Evolutionary conservation across 2,797 vertebrate genomes (phyloP), one percentile per base, ranked within the genome.

Genomic region (Craterocephalus amniculus): DNA sequence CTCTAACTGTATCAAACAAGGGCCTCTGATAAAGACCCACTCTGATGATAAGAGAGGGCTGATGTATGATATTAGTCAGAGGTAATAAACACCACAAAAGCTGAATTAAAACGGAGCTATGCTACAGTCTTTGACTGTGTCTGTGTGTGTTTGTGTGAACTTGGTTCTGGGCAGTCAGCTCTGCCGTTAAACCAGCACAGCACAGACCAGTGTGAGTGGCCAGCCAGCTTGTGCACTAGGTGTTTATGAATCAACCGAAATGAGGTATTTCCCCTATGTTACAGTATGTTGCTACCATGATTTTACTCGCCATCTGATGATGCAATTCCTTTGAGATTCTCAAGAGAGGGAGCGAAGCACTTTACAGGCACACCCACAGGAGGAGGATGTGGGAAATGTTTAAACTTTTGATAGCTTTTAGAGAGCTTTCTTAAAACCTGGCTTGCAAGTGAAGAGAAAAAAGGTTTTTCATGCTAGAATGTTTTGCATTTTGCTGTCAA

Each of bases 1-100:
- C 91, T 92, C 87, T 84, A 89, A 92, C 91, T 92, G 90, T 86
- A 91, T 92, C 89, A 92, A 93, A 92, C 91, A 90, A 93, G 93
- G 89, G 87, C 86, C 90, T 88, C 79, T 84, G 88, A 92, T 88
- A 91, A 91, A 91, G 83, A 91, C 79, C 86, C 86, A 81, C 89
- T 91, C 89, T 79, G 84, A 88, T 91, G 91, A 91, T 90, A 89
- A 92, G 89, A 90, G 87, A 84, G 82, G 90, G 84, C 81, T 91
- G 86, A 88, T 82, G 89, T 83, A 85, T 80, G 85, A 87, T 88
- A 89, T 91, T 92, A 92, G 85, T 86, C 65, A 60, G 87, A 88
- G 79, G 92, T 88, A 93, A 92, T 85, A 91, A 84, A 87, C 82
- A 84, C 81, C 81, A 79, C 77, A 84, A 92, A 86, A 86, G 66